A percentile compares a stretch with the other conserved stretches of the same genome.
Conservation (phyloP, 2,797 vertebrate species). For the Tenualosa thibaudeaui region DNA sequence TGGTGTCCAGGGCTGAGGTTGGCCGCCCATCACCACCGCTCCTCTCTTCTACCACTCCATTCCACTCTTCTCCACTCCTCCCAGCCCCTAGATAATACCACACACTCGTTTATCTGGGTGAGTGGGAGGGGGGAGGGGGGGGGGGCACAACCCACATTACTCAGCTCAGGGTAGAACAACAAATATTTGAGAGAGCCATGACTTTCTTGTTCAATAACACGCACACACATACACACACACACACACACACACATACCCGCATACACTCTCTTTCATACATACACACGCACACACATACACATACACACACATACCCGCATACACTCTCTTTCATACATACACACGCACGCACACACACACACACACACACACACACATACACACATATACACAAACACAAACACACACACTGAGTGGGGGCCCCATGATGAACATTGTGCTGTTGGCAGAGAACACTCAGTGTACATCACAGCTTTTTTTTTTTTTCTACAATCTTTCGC, state of each 20-base stretch:
- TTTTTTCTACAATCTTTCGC: constrained; percentile 46
- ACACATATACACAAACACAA: not conserved
- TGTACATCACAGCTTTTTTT: constrained; percentile 37
- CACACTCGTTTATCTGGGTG: constrained; percentile 30
- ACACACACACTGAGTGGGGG: not conserved
- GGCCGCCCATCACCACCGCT: not conserved
- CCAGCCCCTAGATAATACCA: constrained; percentile 46
- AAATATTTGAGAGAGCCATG: constrained; percentile 54
- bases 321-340: not conserved
- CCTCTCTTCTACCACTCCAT: too few species aligned
- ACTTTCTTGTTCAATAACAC: constrained; percentile 43
- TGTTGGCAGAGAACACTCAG: constrained; percentile 39
- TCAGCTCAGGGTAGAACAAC: constrained; percentile 49
- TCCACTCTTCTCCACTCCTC: constrained; percentile 30
- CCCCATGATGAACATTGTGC: constrained; percentile 44
- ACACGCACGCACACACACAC: constrained; percentile 32
- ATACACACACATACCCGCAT: not conserved
- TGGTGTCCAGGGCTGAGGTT: not conserved
- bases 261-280: too few species aligned
- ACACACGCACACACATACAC: not conserved
- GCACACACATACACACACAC: not conserved
- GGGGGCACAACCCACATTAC: constrained; percentile 33
- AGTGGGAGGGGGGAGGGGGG: constrained; percentile 6
- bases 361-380: not conserved
- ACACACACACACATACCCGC: not conserved